Conservation (phyloP, 2,888 invertebrate genomes). For the Physocephala rufipes region DNA sequence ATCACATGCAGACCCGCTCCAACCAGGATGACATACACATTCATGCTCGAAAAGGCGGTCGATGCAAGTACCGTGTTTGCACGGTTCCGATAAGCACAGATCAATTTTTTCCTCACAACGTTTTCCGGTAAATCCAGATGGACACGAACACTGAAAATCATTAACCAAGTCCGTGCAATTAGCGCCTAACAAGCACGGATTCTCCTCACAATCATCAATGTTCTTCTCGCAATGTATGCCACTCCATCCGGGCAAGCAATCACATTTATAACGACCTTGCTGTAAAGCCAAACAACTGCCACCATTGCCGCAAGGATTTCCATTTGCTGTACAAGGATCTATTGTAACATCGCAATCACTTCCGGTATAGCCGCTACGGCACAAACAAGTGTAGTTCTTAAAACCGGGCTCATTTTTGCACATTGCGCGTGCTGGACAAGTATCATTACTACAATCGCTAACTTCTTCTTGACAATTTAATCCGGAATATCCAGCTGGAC, state of each 20-base stretch:
- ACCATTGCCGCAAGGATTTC: slow-evolving; percentile 91
- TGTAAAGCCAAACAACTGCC: slow-evolving; percentile 89
- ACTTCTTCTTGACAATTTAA: slow-evolving; percentile 94
- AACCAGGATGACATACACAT: slow-evolving; percentile 92
- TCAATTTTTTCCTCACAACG: slow-evolving; percentile 96
- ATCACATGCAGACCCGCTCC: slow-evolving; percentile 87
- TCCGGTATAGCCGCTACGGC: slow-evolving; percentile 94
- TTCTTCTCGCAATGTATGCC: slow-evolving; percentile 95
- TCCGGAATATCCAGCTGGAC: slow-evolving; percentile 87
- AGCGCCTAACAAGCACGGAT: slow-evolving; percentile 88
- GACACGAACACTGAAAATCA: slow-evolving; percentile 93
- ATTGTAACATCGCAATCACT: slow-evolving; percentile 90
- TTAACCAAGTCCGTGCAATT: slow-evolving; percentile 94
- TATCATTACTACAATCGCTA: slow-evolving; percentile 86
- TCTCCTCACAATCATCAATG: slow-evolving; percentile 91
- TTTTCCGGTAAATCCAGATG: slow-evolving; percentile 94
- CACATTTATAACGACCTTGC: slow-evolving; percentile 93
- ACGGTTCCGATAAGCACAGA: slow-evolving; percentile 88
- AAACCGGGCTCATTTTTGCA: slow-evolving; percentile 94
- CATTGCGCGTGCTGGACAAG: slow-evolving; percentile 95
- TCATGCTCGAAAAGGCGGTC: slow-evolving; percentile 87
- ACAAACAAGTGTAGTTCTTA: slow-evolving; percentile 91
- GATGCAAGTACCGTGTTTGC: slow-evolving; percentile 91
- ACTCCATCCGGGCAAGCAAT: slow-evolving; percentile 97
- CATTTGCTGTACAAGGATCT: slow-evolving; percentile 88